A percentile compares a stretch with the other conserved stretches of the same genome.
Conservation (phyloP, 2,888 invertebrate species). For the Drosophila cognata region DNA sequence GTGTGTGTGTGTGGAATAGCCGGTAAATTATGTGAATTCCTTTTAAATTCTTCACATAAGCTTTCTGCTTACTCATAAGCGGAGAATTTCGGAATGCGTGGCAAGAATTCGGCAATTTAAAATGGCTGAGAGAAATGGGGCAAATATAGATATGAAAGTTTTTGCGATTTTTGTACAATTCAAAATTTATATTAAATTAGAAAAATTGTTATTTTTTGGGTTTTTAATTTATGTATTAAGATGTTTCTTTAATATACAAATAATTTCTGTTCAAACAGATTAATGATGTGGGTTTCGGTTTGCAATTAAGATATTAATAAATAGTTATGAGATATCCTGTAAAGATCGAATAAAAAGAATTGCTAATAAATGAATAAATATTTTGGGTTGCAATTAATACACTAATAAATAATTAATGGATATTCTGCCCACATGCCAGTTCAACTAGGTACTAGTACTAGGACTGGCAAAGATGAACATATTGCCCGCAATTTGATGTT, state of each 20-base stretch:
- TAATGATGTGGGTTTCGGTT: background rate
- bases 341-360: background rate
- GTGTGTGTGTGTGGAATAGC: background rate
- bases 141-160: background rate
- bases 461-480: background rate
- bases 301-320: background rate
- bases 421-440: background rate
- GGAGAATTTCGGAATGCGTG: background rate
- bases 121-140: background rate
- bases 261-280: background rate
- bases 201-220: background rate
- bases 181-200: background rate
- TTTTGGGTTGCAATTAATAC: background rate
- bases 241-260: background rate
- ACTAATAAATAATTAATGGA: background rate
- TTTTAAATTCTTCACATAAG: background rate
- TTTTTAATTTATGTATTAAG: background rate
- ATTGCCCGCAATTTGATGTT: conserved; percentile 44
- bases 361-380: fast-evolving
- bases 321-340: fast-evolving
- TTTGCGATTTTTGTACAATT: background rate
- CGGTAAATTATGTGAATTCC: conserved; percentile 15
- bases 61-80: conserved; percentile 2
- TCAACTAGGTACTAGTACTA: background rate
- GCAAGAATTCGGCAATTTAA: conserved; percentile 1